Percentiles rank a stretch among this genome's conserved stretches.
Conservation (phyloP, 1,140 invertebrate genomes). For the Tetramorium alpestre region DNA sequence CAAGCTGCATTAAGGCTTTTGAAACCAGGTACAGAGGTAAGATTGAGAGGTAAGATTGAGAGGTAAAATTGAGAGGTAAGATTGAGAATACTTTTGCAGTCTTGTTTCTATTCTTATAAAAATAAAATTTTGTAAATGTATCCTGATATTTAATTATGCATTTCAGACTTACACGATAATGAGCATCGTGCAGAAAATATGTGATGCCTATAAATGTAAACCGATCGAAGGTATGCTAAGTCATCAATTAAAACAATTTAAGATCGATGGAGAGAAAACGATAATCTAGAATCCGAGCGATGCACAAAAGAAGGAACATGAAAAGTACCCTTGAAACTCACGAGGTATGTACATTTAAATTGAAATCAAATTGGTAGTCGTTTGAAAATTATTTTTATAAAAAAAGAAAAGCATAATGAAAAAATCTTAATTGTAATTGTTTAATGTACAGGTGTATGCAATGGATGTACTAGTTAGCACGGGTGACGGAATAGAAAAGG, state of each 20-base stretch:
- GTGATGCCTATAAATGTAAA: slow-evolving; percentile 97
- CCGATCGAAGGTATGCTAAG: slow-evolving; percentile 99
- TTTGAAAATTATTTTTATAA: not conserved
- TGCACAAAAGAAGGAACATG: slow-evolving; percentile 98
- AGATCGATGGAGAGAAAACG: slow-evolving; percentile 99
- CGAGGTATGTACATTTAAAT: slow-evolving; percentile 87
- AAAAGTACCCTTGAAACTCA: slow-evolving; percentile 98
- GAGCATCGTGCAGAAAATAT: slow-evolving; percentile 96
- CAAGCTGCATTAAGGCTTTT: slow-evolving; percentile 97
- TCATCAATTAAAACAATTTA: slow-evolving; percentile 98
- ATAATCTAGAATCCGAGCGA: slow-evolving; percentile 99
- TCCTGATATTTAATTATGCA: slow-evolving; percentile 41
- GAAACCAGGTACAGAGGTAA: slow-evolving; percentile 95
- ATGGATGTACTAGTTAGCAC: slow-evolving; percentile 99
- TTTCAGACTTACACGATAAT: slow-evolving; percentile 96
- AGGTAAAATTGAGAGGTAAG: too few species aligned
- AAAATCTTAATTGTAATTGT: not conserved
- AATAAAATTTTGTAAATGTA: not conserved
- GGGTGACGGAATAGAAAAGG: slow-evolving; percentile 95
- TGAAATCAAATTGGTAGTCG: not conserved
- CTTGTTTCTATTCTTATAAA: not conserved
- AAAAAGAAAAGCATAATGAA: not conserved
- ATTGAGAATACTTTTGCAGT: not conserved
- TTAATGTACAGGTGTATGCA: slow-evolving; percentile 92
- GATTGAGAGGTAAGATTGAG: too few species aligned